These are phyloP conservation scores for Micronisus gabar DNA, from an alignment of 2,113 vertebrate genomes.

Conservation along the genomic window DNA sequence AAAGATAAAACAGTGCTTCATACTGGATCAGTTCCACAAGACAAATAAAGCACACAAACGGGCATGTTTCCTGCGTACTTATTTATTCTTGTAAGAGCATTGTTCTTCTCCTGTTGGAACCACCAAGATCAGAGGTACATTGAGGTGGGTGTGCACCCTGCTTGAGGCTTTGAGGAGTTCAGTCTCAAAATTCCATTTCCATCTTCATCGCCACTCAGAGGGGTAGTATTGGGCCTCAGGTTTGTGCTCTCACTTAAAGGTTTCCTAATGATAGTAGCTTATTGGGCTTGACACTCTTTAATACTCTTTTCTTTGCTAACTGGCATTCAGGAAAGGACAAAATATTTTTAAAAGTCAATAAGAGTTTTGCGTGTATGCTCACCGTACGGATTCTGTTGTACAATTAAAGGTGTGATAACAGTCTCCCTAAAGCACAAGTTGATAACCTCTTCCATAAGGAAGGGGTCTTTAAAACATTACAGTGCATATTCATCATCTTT, in stretches of 20 bases:
- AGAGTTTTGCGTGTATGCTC: background rate
- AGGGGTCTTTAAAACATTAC: background rate
- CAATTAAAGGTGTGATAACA: background rate
- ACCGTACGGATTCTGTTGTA: background rate
- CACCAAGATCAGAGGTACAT: background rate
- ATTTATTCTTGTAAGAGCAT: background rate
- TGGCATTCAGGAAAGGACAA: background rate
- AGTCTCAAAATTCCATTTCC: background rate
- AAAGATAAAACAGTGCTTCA: background rate
- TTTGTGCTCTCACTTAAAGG: background rate
- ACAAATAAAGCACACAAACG: background rate
- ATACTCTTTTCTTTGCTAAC: background rate
- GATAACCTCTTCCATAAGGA: background rate
- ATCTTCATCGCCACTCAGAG: background rate
- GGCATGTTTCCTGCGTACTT: background rate
- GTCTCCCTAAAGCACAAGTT: background rate
- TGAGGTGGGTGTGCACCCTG: background rate
- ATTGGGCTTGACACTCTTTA: background rate
- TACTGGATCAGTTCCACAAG: background rate
- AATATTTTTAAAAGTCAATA: background rate
- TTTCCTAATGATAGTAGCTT: background rate
- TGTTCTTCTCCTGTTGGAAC: background rate
- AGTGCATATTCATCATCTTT: background rate
- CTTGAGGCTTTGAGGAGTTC: background rate
- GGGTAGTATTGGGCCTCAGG: background rate